A percentile compares a stretch with the other conserved stretches of the same genome.
phyloP scores from a whole-genome alignment of 2,888 invertebrate genomes.

The Phorcus lineatus region DNA sequence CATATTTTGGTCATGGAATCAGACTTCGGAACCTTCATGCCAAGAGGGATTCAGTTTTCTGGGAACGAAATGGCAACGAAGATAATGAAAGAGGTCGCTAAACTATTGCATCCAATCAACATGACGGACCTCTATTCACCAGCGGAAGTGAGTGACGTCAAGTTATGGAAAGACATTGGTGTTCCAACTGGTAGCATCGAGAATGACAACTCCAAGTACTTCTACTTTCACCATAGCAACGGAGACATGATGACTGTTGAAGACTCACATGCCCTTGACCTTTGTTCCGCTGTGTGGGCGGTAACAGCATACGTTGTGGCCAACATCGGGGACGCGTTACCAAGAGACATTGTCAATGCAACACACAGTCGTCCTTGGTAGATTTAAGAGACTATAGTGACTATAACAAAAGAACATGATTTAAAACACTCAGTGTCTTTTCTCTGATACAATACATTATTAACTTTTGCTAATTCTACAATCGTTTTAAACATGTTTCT shows the following conservation, averaged over 20 bases:
- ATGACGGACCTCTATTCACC: slow-evolving; percentile 79
- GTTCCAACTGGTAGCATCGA: slow-evolving; percentile 84
- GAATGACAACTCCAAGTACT: slow-evolving; percentile 84
- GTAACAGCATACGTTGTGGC: slow-evolving; percentile 87
- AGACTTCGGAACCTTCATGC: slow-evolving; percentile 87
- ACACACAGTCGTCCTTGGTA: too few species aligned
- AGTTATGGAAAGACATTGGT: slow-evolving; percentile 80
- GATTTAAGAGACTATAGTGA: too few species aligned
- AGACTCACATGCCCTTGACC: slow-evolving; percentile 83
- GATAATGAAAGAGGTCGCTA: slow-evolving; percentile 82
- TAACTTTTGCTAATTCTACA: too few species aligned
- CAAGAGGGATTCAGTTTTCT: slow-evolving; percentile 82
- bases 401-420: too few species aligned
- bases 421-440: too few species aligned
- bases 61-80: slow-evolving; percentile 53
- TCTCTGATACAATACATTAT: too few species aligned
- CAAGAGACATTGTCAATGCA: slow-evolving; percentile 38
- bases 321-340: slow-evolving; percentile 80
- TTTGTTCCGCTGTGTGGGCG: slow-evolving; percentile 86
- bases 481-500: too few species aligned
- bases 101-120: slow-evolving; percentile 82
- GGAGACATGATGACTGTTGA: slow-evolving; percentile 87
- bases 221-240: slow-evolving; percentile 86
- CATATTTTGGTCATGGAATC: slow-evolving; percentile 89
- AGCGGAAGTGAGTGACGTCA: slow-evolving; percentile 83